Base-by-base conservation (phyloP, 2,888 invertebrate species). In the Endomychus coccineus region DNA sequence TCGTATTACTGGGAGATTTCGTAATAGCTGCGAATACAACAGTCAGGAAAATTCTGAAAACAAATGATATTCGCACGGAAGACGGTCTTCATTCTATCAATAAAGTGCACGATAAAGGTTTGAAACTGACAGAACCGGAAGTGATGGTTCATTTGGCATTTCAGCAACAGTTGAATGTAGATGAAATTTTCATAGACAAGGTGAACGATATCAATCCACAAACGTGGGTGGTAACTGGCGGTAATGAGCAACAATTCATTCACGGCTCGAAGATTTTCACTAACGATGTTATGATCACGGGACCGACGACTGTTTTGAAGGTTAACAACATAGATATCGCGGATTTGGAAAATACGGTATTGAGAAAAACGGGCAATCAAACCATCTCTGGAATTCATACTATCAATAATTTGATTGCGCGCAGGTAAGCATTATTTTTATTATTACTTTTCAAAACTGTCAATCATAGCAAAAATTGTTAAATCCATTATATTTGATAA, bases 221-320 rank as follows among this genome's bases (percentile, higher is more conserved):
- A 16, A 54, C 62, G 15, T 66, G 70, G 48, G 58, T 73, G 2
- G 58, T 61, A 33, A 60, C 62, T 12, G 66, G 69, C 43, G 50
- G 48, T 2, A 51, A 65, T 2, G 58, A 64, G 11, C 44, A 62
- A 16, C 67, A 71, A 51, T 45, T 63, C 6, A 61, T 78, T 29
- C 60, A 62, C 14, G 75, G 73, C 4, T 46, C 44, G 23, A 78
- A 77, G 51, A 52, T 48, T 3, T 68, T 74, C 43, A 49, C 51
- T 2, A 53, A 56, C 11, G 62, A 69, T 49, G 46, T 77, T 7
- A 46, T 53, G 33, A 62, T 75, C 4, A 51, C 50, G 11, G 63
- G 67, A 2, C 62, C 64, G 3, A 63, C 67, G 16, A 62, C 56
- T 30, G 61, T 70, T 16, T 59, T 58, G 0, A 64, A 55, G 27